phyloP scores from a whole-genome alignment of 2,888 invertebrate genomes.

The Cartodere bifasciata region DNA sequence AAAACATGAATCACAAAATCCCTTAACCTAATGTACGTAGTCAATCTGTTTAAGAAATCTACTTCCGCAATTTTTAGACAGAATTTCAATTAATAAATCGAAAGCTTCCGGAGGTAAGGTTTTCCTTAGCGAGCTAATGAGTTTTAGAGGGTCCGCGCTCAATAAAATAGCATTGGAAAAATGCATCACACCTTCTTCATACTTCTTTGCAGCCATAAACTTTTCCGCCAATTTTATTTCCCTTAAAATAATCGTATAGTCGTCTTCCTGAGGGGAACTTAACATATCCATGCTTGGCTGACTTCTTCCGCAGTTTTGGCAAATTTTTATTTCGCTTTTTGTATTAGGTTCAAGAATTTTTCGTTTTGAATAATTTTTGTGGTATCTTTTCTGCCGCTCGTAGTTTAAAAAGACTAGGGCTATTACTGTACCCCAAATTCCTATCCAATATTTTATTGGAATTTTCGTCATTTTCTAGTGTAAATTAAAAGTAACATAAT shows the following conservation, averaged over 20 bases:
- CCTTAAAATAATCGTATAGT: conserved; percentile 8
- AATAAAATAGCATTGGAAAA: conserved; percentile 10
- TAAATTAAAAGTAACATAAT: background rate
- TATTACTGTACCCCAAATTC: conserved; percentile 9
- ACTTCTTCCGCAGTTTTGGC: no score
- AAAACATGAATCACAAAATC: no score
- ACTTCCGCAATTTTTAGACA: conserved; percentile 6
- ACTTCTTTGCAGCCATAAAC: conserved; percentile 7
- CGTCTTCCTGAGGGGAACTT: no score
- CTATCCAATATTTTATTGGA: conserved; percentile 8
- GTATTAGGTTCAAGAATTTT: conserved; percentile 1
- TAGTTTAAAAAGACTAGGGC: conserved; percentile 9
- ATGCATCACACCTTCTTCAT: conserved; percentile 9
- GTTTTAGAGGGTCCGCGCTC: conserved; percentile 9
- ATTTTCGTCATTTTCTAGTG: conserved; percentile 1
- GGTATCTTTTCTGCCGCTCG: conserved; percentile 1
- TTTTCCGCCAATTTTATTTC: conserved; percentile 10
- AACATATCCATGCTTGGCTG: no score
- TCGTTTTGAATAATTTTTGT: conserved; percentile 1
- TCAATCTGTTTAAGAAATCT: no score
- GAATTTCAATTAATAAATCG: conserved; percentile 4
- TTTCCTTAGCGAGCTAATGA: conserved; percentile 8
- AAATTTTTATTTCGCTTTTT: conserved; percentile 5
- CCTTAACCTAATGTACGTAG: no score
- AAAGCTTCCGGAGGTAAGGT: conserved; percentile 8